phyloP scores from a whole-genome alignment of 1,140 invertebrate species.

The Drosophila teissieri region DNA sequence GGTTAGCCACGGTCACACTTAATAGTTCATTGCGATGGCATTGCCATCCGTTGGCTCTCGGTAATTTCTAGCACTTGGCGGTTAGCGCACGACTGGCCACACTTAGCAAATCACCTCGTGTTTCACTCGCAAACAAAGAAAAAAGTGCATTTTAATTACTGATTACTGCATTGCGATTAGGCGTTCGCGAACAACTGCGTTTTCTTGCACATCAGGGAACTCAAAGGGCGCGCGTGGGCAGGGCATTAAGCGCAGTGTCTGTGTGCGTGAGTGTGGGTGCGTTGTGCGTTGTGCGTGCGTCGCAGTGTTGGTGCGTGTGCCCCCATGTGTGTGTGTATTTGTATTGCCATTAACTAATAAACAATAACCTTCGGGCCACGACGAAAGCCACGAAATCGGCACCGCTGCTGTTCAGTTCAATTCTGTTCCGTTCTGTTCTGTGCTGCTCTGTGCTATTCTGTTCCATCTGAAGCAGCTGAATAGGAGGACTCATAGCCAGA shows the following conservation, averaged over 20 bases:
- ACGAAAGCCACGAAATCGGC: conserved; percentile 45
- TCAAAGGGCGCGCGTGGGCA: conserved; percentile 48
- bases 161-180: conserved; percentile 60
- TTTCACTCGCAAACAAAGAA: conserved; percentile 81
- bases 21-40: not conserved
- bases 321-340: conserved; percentile 43
- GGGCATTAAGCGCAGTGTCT: conserved; percentile 25
- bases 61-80: not conserved
- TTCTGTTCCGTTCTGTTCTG: conserved; percentile 12
- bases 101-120: conserved; percentile 64
- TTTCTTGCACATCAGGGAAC: conserved; percentile 32
- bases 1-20: not conserved
- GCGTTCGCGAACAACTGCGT: conserved; percentile 44
- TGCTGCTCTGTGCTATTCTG: conserved; percentile 11
- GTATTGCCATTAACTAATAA: conserved; percentile 82
- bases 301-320: conserved; percentile 46
- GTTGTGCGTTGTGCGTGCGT: conserved; percentile 47
- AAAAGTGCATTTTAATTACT: conserved; percentile 80
- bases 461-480: conserved; percentile 38
- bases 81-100: conserved; percentile 20
- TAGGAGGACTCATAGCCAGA: conserved; percentile 9
- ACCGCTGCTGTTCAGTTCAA: conserved; percentile 5
- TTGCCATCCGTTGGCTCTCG: not conserved
- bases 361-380: conserved; percentile 74
- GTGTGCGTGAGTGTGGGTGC: conserved; percentile 37